Evolutionary conservation across 2,888 invertebrate species (phyloP), one percentile per base, ranked within the genome.

Genomic region (Drosophila peninsularis): DNA sequence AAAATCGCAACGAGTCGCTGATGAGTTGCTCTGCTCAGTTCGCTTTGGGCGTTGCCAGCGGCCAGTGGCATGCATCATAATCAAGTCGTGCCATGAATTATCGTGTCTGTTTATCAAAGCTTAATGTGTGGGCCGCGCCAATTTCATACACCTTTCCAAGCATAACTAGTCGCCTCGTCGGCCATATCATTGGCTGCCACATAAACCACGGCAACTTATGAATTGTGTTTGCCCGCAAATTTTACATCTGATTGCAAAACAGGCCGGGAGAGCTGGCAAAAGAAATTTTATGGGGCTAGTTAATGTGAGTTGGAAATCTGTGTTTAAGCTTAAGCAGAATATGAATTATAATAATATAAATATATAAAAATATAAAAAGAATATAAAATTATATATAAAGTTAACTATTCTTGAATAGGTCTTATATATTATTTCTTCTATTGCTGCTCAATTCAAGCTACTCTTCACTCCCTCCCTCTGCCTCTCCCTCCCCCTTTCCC

Each of bases 1-100:
- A 82, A 82, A 82, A 82, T 82, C 60, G 67, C 61, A 53, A 42
- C 39, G 13, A 49, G 41, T 41, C 50, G 69, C 66, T 78, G 82
- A 80, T 82, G 80, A 82, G 82, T 82, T 82, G 75, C 75, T 47
- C 17, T 0, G 45, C 45, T 17, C 45, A 44, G 42, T 57, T 70
- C 44, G 27, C 37, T 27, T 60, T 39, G 65, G 77, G 77, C 77
- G 74, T 75, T 52, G 77, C 71, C 62, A 66, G 71, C 30, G 10
- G 30, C 49, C n/a, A 7, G 37, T 19, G 61, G 77, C 77, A 74
- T 71, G 74, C 76, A 74, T 74, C 74, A 74, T 74, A 74, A 76
- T 76, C 74, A 74, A 74, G 61, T 74, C 74, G 61, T 65, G 54
- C n/a, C 17, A 39, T 58, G 36, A 65, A 71, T 76, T 74, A 74